Evolutionary conservation across 2,888 invertebrate genomes (phyloP), one percentile per base, ranked within the genome.

Genomic region (Marronus borbonicus): DNA sequence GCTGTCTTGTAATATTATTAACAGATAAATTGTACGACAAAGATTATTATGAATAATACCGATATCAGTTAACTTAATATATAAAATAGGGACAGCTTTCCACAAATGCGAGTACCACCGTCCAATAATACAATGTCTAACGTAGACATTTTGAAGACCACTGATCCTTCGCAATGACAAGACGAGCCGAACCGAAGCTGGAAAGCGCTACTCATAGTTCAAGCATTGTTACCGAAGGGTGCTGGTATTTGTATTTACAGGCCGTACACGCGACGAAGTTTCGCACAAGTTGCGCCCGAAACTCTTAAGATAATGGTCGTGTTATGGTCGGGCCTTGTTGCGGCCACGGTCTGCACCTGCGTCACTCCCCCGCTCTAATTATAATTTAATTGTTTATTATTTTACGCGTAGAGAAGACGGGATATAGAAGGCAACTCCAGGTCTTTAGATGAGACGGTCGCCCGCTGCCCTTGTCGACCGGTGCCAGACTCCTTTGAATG

Each of bases 251-350:
- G 72, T 72, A 66, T 76, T 76, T 72, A 55, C 77, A 70, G 79
- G 55, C 60, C 70, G 78, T 77, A 72, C 77, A 70, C 72, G 36
- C 72, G 72, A 72, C 72, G 64, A 66, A 76, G 66, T 65, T 66
- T 76, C 70, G 60, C 79, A 82, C 81, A 84, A 83, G 81, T 85
- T 83, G 82, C 81, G 83, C 72, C 17, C 81, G 82, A 85, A 85
- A 84, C 85, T 85, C 85, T 86, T 84, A 86, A 85, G 85, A 85
- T 86, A 86, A 86, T 86, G 85, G 85, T 84, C 82, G 82, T 84
- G 85, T 85, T 86, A 86, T 82, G 82, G 83, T 82, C 78, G 83
- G 85, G 85, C 84, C 84, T 84, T 84, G 84, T 84, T 83, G 82
- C 78, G 84, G 83, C 83, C 82, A 81, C 82, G 81, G 79, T 80